A percentile compares a stretch with the other conserved stretches of the same genome.
Conservation (phyloP, 1,140 invertebrate genomes). For the Caenorhabditis latens region DNA sequence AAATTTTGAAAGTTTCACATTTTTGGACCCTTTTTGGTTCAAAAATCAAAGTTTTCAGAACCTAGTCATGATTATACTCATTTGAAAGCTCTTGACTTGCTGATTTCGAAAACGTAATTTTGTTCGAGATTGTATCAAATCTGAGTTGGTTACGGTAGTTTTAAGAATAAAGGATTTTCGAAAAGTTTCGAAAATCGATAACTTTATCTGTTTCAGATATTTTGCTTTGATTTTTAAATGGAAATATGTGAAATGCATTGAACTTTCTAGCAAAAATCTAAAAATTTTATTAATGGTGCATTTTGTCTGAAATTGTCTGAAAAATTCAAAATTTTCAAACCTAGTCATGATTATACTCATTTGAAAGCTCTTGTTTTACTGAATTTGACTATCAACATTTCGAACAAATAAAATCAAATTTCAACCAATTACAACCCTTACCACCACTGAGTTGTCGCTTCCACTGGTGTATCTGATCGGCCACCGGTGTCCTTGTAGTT, state of each 20-base stretch:
- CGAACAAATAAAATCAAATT: too few species aligned
- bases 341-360: slow-evolving; percentile 1
- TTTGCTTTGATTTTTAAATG: too few species aligned
- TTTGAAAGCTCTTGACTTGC: not conserved
- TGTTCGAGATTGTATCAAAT: too few species aligned
- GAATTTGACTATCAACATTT: not conserved
- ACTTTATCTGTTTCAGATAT: too few species aligned
- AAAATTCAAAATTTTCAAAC: too few species aligned
- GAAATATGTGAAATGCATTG: too few species aligned
- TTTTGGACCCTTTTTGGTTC: too few species aligned
- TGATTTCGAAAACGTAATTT: not conserved
- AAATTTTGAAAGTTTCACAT: not conserved
- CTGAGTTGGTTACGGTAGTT: too few species aligned
- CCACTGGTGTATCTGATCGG: slow-evolving; percentile 64
- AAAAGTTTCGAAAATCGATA: not conserved
- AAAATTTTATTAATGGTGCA: too few species aligned
- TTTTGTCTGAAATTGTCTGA: too few species aligned
- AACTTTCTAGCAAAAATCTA: too few species aligned
- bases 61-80: slow-evolving; percentile 6
- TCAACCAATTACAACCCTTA: not conserved
- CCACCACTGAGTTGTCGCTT: slow-evolving; percentile 61
- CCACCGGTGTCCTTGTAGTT: slow-evolving; percentile 59
- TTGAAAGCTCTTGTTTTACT: not conserved
- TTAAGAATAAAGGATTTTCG: not conserved
- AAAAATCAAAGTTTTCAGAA: not conserved